These are phyloP conservation scores for Hydrophis major DNA, from an alignment of 2,797 vertebrate species.

Conservation along the genomic window DNA sequence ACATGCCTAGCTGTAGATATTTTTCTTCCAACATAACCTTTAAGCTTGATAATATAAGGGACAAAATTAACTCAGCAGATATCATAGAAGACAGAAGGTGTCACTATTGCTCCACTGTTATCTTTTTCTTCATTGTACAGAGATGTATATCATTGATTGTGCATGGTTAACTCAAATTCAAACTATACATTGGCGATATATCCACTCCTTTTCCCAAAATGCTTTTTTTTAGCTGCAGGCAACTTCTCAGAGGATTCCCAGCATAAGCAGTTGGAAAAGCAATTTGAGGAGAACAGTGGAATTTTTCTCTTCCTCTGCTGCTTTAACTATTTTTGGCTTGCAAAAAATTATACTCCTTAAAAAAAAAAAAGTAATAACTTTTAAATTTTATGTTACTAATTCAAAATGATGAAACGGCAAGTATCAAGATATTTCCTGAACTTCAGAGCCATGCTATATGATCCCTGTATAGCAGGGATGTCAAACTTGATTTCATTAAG, in stretches of 20 bases:
- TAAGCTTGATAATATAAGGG: neutral
- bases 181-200: neutral
- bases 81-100: conserved; percentile 29
- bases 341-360: neutral
- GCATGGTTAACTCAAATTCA: neutral
- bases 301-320: neutral
- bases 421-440: neutral
- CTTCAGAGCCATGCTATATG: neutral
- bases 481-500: no score
- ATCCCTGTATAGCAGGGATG: neutral
- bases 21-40: neutral
- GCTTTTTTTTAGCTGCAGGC: neutral
- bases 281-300: neutral
- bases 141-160: rapidly evolving
- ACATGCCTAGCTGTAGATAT: neutral
- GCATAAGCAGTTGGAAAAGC: neutral
- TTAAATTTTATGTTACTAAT: neutral
- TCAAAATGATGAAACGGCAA: neutral
- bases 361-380: neutral
- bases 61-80: neutral
- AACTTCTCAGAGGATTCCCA: neutral
- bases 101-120: conserved; percentile 19
- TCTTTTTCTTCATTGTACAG: neutral
- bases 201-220: neutral
- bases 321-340: neutral